Evolutionary conservation across 2,888 invertebrate genomes (phyloP).

Genomic region (Julus scanicus): DNA sequence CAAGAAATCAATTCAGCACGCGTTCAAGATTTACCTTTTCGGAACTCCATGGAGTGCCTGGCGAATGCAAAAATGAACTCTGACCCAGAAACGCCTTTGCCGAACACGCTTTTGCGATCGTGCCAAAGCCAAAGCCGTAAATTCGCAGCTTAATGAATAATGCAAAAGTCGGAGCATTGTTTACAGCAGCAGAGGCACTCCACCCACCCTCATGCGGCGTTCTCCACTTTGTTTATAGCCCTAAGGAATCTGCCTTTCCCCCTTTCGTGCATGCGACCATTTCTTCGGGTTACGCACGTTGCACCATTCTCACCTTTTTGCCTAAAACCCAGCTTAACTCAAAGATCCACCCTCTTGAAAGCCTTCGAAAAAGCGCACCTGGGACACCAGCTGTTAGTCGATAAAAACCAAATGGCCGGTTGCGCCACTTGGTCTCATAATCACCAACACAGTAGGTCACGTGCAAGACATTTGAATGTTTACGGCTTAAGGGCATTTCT

Average conservation of each 20-base stretch:
- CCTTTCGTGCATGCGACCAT: not conserved
- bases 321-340: not conserved
- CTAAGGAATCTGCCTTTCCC: not conserved
- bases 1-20: not conserved
- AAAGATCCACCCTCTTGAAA: not conserved
- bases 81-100: slow-evolving; percentile 35
- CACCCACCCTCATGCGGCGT: slow-evolving; percentile 28
- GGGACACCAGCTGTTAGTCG: not conserved
- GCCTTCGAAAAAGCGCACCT: not conserved
- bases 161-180: not conserved
- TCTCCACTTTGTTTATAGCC: not conserved
- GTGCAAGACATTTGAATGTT: not conserved
- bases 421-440: not conserved
- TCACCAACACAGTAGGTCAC: not conserved
- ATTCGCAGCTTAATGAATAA: not conserved
- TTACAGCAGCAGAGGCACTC: slow-evolving; percentile 11
- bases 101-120: not conserved
- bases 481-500: not conserved
- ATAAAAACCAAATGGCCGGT: not conserved
- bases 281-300: not conserved
- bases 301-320: slow-evolving; percentile 1
- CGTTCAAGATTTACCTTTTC: not conserved
- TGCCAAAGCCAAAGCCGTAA: slow-evolving; percentile 23
- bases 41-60: not conserved
- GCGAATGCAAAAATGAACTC: not conserved